These are phyloP conservation scores for Furnarius figulus DNA, from an alignment of 2,113 vertebrate genomes.

Conservation along the genomic window DNA sequence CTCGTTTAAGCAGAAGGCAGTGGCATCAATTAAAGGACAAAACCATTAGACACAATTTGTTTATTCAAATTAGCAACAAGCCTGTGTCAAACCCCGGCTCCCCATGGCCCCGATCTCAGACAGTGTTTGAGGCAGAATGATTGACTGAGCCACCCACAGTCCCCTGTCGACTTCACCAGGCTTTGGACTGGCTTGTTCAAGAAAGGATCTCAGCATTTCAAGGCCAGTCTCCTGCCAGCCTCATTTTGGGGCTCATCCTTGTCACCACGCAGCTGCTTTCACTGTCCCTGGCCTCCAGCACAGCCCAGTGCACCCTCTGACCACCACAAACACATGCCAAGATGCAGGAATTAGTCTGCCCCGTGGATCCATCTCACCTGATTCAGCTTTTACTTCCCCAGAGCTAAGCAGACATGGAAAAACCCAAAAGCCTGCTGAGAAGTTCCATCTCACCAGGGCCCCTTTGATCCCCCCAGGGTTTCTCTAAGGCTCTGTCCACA, in stretches of 20 bases:
- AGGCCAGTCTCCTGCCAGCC: not conserved
- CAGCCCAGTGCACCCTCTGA: not conserved
- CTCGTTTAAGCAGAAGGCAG: not conserved
- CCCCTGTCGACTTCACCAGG: not conserved
- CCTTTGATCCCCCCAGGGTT: not conserved
- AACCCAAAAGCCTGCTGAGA: not conserved
- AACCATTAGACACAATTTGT: not conserved
- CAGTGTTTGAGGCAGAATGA: not conserved
- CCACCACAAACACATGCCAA: rapidly evolving
- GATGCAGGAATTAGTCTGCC: not conserved
- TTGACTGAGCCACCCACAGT: not conserved
- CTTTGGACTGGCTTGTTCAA: not conserved
- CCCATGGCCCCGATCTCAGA: not conserved
- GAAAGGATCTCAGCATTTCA: not conserved
- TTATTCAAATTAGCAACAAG: constrained; percentile 20
- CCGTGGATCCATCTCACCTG: rapidly evolving
- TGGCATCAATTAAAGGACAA: not conserved
- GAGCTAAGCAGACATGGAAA: not conserved
- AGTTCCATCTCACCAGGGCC: not conserved
- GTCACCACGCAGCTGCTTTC: not conserved
- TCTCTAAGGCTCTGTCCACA: rapidly evolving
- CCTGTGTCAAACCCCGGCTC: not conserved
- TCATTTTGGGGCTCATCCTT: not conserved
- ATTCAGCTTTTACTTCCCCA: not conserved
- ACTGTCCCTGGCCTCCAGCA: rapidly evolving